Conservation (phyloP, 2,113 vertebrate genomes). For the Otolemur garnettii region DNA sequence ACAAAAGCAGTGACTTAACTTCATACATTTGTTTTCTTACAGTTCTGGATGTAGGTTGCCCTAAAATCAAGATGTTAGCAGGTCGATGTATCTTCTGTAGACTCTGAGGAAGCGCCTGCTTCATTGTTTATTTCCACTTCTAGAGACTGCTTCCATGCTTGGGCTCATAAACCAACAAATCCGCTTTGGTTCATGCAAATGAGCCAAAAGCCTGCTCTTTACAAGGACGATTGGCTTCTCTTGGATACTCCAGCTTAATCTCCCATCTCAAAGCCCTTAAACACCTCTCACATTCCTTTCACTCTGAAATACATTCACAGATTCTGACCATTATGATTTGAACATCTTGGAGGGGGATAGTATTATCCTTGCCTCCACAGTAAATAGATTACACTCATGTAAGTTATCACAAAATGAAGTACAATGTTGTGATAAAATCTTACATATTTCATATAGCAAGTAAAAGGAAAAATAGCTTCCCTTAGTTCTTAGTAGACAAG, state of each 20-base stretch:
- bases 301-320: not conserved
- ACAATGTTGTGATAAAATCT: not conserved
- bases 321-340: not conserved
- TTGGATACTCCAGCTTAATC: not conserved
- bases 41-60: not conserved
- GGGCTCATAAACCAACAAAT: not conserved
- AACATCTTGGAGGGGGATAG: too few relatives aligned
- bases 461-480: not conserved
- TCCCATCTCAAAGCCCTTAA: not conserved
- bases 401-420: not conserved
- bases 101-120: not conserved
- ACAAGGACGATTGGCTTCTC: fast-evolving
- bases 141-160: not conserved
- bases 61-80: not conserved
- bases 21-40: not conserved
- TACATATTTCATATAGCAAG: not conserved
- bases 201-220: not conserved
- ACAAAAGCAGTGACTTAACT: not conserved
- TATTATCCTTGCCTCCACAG: not conserved
- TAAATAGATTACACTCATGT: not conserved
- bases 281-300: not conserved
- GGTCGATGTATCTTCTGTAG: too few relatives aligned
- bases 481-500: not conserved
- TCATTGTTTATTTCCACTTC: not conserved
- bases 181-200: too few relatives aligned